Base-by-base conservation (phyloP, 1,140 invertebrate genomes). In the Potamilus streckersoni region DNA sequence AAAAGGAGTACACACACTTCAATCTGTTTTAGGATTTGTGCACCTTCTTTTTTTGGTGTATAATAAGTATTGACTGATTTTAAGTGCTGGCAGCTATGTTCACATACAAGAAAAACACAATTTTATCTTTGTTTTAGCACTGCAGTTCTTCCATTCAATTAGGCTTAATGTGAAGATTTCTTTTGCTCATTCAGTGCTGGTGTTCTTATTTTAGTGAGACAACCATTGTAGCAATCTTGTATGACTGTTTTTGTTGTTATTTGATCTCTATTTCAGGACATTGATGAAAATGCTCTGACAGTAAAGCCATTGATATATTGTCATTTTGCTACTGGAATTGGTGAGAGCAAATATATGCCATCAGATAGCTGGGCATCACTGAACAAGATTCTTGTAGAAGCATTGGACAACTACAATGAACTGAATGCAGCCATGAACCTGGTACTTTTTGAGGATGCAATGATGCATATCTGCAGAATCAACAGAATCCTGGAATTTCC, bases 381-480 rank as follows among this genome's bases (percentile, higher is more conserved):
- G 38, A 95, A 94, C 86, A 94, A 94, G 85, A 91, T 98, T 66
- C 89, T 98, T 5, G 93, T 94, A 60, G 97, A 98, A 90, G 96
- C 96, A 38, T 92, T 98, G 87, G 93, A 95, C 60, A 95, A 94
- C 82, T 98, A 98, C 90, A 99, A 99, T 90, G 97, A 99, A 90
- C 92, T 98, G 38, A 96, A 98, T 79, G 94, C 97, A 56, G 96
- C 95, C 23, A 98, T 98, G 96, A 98, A 98, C 90, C 91, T 99
- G 55, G 97, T 99, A 27, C 91, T 99, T 1, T 99, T 99, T 91
- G 97, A 98, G 91, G 97, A 98, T 90, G 97, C 97, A 49, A 97
- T 98, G 95, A 95, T 95, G 93, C 96, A 98, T 89, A 94, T 98
- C 89, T 88, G 88, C 92, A 92, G 96, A 84, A 98, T 99, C 82